A percentile compares a stretch with the other conserved stretches of the same genome.
phyloP scores from a whole-genome alignment of 2,113 vertebrate species.

The Erpornis zantholeuca region DNA sequence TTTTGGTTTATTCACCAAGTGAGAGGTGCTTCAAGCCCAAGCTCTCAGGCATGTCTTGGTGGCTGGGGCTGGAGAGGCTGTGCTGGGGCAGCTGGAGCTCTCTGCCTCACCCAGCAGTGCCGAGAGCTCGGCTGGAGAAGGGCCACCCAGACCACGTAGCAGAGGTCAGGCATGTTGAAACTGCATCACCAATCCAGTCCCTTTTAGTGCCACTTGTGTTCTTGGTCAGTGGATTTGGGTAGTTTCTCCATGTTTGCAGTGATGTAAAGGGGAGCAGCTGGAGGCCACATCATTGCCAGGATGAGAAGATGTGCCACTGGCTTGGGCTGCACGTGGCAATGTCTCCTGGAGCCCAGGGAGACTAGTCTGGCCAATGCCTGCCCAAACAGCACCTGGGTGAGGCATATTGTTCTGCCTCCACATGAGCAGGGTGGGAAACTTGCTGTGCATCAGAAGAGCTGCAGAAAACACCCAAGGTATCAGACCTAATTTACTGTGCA shows the following conservation, averaged over 20 bases:
- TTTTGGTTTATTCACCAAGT: neutral
- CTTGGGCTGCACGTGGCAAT: rapidly evolving
- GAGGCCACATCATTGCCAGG: neutral
- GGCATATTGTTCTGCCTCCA: rapidly evolving
- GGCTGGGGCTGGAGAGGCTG: neutral
- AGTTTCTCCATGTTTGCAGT: neutral
- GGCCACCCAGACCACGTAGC: rapidly evolving
- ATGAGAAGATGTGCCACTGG: neutral
- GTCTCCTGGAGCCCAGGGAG: neutral
- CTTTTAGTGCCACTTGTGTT: neutral
- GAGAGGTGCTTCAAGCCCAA: neutral
- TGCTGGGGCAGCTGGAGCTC: neutral
- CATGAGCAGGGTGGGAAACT: rapidly evolving
- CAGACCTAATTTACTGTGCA: rapidly evolving
- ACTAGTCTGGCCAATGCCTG: neutral
- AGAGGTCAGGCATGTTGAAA: rapidly evolving
- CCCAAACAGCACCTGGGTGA: neutral
- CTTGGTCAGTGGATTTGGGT: neutral
- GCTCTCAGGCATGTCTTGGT: neutral
- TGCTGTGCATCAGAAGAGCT: neutral
- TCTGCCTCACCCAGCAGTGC: neutral
- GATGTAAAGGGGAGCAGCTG: neutral
- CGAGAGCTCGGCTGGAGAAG: neutral
- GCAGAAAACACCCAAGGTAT: neutral
- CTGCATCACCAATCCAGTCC: neutral